A percentile compares a stretch with the other conserved stretches of the same genome.
Evolutionary conservation across 1,140 invertebrate species (phyloP).

Genomic region (Pantala flavescens): DNA sequence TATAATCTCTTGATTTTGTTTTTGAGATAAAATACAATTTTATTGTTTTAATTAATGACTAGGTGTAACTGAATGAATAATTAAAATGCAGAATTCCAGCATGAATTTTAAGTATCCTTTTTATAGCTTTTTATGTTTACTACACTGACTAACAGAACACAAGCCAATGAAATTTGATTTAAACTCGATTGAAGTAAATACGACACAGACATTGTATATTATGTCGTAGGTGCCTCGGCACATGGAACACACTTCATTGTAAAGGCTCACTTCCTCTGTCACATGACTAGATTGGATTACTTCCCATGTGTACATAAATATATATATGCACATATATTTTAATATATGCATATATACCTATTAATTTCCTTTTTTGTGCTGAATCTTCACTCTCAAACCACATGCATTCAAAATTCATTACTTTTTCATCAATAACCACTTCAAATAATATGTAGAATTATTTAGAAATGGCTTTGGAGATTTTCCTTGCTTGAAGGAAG

Average conservation of each 20-base stretch:
- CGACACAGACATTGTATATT: slow-evolving; percentile 2
- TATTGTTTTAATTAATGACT: not conserved
- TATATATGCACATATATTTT: no score
- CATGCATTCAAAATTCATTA: not conserved
- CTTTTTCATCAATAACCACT: not conserved
- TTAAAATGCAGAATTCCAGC: slow-evolving; percentile 6
- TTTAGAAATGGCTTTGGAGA: not conserved
- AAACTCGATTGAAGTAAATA: slow-evolving; percentile 8
- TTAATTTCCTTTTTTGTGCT: not conserved
- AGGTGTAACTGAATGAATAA: slow-evolving; percentile 7
- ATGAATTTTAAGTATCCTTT: slow-evolving; percentile 10
- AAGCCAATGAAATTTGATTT: slow-evolving; percentile 10
- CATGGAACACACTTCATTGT: not conserved
- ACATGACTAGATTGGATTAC: not conserved
- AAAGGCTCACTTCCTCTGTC: slow-evolving; percentile 7
- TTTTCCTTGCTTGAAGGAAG: not conserved
- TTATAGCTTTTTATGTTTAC: slow-evolving; percentile 10
- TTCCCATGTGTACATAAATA: not conserved
- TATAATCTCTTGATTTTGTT: slow-evolving; percentile 3
- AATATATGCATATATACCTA: not conserved
- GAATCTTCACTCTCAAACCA: not conserved
- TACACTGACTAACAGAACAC: slow-evolving; percentile 9
- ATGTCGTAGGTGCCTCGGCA: not conserved
- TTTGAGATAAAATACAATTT: slow-evolving; percentile 6
- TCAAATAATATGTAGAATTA: slow-evolving; percentile 4